Percentiles rank a stretch among this genome's conserved stretches.
Conservation (phyloP, 1,140 invertebrate species). For the Notospermus geniculatus region DNA sequence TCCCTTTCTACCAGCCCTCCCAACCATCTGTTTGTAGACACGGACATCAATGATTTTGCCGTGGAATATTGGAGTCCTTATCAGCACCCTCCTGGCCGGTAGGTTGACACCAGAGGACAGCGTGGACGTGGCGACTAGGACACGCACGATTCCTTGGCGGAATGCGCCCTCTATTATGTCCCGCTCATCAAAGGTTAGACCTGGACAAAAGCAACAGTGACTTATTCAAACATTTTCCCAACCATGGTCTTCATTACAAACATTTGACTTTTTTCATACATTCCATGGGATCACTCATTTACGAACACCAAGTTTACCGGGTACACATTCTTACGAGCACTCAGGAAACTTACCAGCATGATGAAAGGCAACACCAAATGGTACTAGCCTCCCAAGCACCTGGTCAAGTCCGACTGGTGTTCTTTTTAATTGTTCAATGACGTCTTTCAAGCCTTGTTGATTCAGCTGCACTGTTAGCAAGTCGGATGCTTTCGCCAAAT, state of each 20-base stretch:
- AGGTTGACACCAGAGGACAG: constrained; percentile 95
- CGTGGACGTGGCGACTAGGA: constrained; percentile 94
- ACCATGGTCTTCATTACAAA: too few species aligned
- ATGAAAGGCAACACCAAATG: constrained; percentile 92
- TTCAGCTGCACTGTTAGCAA: constrained; percentile 63
- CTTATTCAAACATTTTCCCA: too few species aligned
- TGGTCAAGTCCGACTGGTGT: constrained; percentile 82
- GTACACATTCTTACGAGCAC: too few species aligned
- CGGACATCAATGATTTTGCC: constrained; percentile 73
- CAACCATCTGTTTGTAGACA: constrained; percentile 95
- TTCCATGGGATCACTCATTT: too few species aligned
- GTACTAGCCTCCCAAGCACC: constrained; percentile 73
- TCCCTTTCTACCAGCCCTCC: constrained; percentile 94
- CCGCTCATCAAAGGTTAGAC: constrained; percentile 93
- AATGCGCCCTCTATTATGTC: constrained; percentile 89
- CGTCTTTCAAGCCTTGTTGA: constrained; percentile 66
- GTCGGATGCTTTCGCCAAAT: constrained; percentile 29
- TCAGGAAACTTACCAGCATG: constrained; percentile 73
- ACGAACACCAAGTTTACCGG: too few species aligned
- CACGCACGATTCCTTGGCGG: constrained; percentile 74
- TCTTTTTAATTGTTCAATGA: constrained; percentile 78
- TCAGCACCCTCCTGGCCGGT: constrained; percentile 89
- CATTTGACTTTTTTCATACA: too few species aligned
- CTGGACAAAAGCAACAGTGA: constrained; percentile 44
- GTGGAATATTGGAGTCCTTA: constrained; percentile 80